Conservation (phyloP, 2,888 invertebrate genomes). For the Leptinotarsa tumamoca region DNA sequence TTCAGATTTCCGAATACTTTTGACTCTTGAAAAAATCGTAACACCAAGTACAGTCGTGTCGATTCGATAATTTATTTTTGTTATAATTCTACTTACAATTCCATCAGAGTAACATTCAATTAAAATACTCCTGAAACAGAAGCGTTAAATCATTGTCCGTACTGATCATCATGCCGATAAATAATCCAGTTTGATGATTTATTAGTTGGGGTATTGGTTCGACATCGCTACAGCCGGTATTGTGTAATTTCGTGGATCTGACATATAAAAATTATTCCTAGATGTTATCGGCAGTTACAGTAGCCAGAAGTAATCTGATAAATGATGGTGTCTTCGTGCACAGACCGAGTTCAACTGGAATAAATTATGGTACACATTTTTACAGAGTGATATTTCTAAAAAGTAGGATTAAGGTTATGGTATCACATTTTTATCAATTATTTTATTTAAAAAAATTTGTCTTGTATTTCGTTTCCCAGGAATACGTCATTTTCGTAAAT, state of each 20-base stretch:
- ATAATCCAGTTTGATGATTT: neutral
- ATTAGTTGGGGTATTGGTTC: neutral
- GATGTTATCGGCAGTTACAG: slow-evolving; percentile 12
- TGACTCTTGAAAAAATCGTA: no score
- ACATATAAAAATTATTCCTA: slow-evolving; percentile 8
- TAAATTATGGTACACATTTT: neutral
- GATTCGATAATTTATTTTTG: no score
- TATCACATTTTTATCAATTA: no score
- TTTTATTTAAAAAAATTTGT: no score
- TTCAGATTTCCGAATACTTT: no score
- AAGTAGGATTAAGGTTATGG: no score
- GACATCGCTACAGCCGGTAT: neutral
- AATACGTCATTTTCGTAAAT: no score
- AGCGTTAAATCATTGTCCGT: slow-evolving; percentile 1
- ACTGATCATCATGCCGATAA: neutral
- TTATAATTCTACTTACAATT: neutral
- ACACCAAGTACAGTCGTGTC: no score
- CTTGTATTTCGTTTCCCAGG: no score
- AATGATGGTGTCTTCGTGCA: slow-evolving; percentile 4
- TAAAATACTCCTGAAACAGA: neutral
- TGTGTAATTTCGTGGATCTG: slow-evolving; percentile 8
- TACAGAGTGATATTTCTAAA: neutral
- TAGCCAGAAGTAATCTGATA: slow-evolving; percentile 4
- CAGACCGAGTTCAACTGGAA: neutral
- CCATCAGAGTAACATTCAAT: neutral